Base-by-base conservation (phyloP, 2,797 vertebrate genomes). In the Yasuhikotakia modesta region DNA sequence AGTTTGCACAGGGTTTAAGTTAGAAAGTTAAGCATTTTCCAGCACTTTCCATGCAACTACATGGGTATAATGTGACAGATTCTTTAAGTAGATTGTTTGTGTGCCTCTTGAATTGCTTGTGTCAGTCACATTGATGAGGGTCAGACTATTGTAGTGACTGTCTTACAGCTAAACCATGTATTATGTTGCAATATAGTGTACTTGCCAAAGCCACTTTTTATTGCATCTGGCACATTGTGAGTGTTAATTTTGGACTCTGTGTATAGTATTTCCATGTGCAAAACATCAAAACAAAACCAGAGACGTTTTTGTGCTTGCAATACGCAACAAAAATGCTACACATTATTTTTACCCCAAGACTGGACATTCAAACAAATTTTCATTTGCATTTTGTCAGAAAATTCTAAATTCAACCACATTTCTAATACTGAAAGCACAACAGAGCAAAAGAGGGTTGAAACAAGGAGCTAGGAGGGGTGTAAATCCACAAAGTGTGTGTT, bases 401-500 rank as follows among this genome's bases (percentile, higher is more conserved):
- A 45, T 45, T 45, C 27, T 10, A 10, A 45, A 45, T 10, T 5
- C 43, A 13, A 73, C 75, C 35, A 16, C 24, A 70, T 76, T 57
- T 65, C 58, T 53, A 45, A 45, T 10, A 45, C 11, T 45, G 12
- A 45, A 45, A 45, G 43, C 43, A 57, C 17, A 22, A 58, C 24
- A 43, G 48, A 57, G 24, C 13, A 19, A 75, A 58, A 10, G 27
- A 27, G 27, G 27, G 27, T 27, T 27, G 58, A 80, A 78, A 66
- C 48, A 24, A 19, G 17, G 16, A 24, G 46, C 58, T 32, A 11
- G 3, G 50, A 16, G 35, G 19, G n/a, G 53, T 50, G 24, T 10
- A 80, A 67, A 55, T 24, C 21, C 14, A 32, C 55, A 63, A 58
- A 76, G 39, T 83, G 63, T 52, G 64, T 52, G 68, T 83, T 84